phyloP scores from a whole-genome alignment of 2,888 invertebrate species.

The Apamea sordens region DNA sequence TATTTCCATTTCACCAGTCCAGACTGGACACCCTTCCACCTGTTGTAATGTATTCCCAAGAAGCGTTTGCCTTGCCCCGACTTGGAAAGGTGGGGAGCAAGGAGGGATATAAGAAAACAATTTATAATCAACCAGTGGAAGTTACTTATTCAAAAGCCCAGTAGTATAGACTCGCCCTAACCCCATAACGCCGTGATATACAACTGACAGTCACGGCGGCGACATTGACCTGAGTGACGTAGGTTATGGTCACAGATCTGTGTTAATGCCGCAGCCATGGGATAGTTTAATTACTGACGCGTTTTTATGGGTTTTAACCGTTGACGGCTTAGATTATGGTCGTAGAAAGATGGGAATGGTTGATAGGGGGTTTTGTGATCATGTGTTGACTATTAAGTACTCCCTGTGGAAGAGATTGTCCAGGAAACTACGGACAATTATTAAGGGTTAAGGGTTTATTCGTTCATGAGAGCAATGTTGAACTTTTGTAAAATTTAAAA shows the following conservation, averaged over 20 bases:
- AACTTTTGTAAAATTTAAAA: too few relatives aligned
- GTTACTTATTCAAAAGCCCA: neutral
- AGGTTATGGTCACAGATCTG: constrained; percentile 57
- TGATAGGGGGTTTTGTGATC: constrained; percentile 7
- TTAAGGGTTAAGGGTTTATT: neutral
- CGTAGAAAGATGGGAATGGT: neutral
- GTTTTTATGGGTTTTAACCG: constrained; percentile 51
- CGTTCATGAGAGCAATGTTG: neutral
- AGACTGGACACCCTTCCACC: too few relatives aligned
- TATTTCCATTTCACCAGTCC: neutral
- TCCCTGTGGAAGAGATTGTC: neutral
- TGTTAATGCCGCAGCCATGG: constrained; percentile 45
- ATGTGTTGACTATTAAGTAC: constrained; percentile 14
- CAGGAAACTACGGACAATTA: neutral
- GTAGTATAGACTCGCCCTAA: constrained; percentile 23
- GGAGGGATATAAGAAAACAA: too few relatives aligned
- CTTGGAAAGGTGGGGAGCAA: too few relatives aligned
- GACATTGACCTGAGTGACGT: constrained; percentile 63
- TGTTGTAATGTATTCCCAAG: too few relatives aligned
- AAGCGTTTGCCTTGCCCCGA: too few relatives aligned
- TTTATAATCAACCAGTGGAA: neutral
- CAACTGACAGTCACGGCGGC: constrained; percentile 20
- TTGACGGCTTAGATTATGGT: constrained; percentile 34
- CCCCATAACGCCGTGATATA: constrained; percentile 43
- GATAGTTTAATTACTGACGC: constrained; percentile 38